A percentile compares a stretch with the other conserved stretches of the same genome.
phyloP scores from a whole-genome alignment of 2,113 vertebrate species.

The Salvelinus sp. region DNA sequence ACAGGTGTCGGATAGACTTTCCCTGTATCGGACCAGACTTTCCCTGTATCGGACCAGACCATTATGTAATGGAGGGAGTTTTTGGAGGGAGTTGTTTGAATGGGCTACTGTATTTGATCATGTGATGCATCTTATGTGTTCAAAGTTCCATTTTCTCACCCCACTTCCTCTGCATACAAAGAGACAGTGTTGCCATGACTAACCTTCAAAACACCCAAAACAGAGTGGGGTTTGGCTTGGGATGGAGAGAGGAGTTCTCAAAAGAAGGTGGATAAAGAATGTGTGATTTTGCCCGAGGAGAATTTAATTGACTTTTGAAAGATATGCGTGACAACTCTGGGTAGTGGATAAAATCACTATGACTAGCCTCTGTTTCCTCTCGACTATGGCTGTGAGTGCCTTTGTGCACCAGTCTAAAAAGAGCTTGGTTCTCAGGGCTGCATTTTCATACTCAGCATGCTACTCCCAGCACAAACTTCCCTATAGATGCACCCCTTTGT shows the following conservation, averaged over 20 bases:
- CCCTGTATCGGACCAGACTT: no score
- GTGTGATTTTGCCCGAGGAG: slow-evolving; percentile 30
- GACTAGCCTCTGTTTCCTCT: slow-evolving; percentile 41
- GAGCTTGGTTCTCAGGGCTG: slow-evolving; percentile 52
- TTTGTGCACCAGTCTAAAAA: slow-evolving; percentile 53
- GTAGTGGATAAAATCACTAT: slow-evolving; percentile 62
- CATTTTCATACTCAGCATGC: slow-evolving; percentile 58
- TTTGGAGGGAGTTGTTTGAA: background rate
- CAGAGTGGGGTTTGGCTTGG: background rate
- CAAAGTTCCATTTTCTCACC: background rate
- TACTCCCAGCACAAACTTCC: slow-evolving; percentile 48
- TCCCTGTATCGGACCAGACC: no score
- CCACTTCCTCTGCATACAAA: background rate
- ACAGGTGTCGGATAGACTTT: background rate
- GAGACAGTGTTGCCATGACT: background rate
- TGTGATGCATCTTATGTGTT: background rate
- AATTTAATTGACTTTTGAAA: slow-evolving; percentile 53
- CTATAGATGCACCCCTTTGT: slow-evolving; percentile 69
- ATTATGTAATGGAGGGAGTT: background rate
- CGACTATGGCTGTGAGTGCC: slow-evolving; percentile 20
- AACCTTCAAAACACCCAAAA: background rate
- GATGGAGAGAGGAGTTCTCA: background rate
- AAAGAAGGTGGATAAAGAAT: background rate
- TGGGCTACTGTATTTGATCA: background rate
- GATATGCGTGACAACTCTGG: slow-evolving; percentile 39